Evolutionary conservation across 1,140 invertebrate genomes (phyloP), one percentile per base, ranked within the genome.

Genomic region (Drosophila truncata): DNA sequence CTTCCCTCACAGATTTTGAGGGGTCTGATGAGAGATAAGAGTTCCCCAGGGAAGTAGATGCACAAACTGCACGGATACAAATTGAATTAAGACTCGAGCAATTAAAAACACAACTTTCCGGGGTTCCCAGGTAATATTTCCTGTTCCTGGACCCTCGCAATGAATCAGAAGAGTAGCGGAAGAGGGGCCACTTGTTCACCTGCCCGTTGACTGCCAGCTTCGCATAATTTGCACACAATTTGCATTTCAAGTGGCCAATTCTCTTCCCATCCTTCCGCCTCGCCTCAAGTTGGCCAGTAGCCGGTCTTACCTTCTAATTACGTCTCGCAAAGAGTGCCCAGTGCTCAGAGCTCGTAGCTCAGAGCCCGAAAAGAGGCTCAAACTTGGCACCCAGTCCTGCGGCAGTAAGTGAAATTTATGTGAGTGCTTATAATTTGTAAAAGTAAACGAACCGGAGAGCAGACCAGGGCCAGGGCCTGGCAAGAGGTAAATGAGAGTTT

Each of bases 161-260:
- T 62, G 58, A 60, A 67, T 69, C 35, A 64, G 72, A 55, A 73
- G 57, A 66, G 77, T 79, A 72, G 63, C 60, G 63, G 64, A 44
- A 64, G 55, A 75, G 44, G 31, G 33, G 20, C 14, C 42, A 76
- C 79, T 76, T 76, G 82, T 72, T 76, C 80, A 80, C 85, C 84
- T 90, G 78, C 49, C 58, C 60, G 60, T 65, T 65, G 49, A 63
- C 73, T 90, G 85, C 78, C 80, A 84, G 84, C 65, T 84, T 84
- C 81, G 84, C 84, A 88, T 88, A 88, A 88, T 88, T 88, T 88
- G 84, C 84, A 88, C 84, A 85, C 84, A 90, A 88, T 88, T 88
- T 88, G 85, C 84, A 88, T 88, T 84, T 88, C 80, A 90, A 88
- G 85, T 88, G 85, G 84, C 78, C 84, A 75, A 88, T 83, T 52